Evolutionary conservation across 2,888 invertebrate species (phyloP).

Genomic region (Plebejus melissa): DNA sequence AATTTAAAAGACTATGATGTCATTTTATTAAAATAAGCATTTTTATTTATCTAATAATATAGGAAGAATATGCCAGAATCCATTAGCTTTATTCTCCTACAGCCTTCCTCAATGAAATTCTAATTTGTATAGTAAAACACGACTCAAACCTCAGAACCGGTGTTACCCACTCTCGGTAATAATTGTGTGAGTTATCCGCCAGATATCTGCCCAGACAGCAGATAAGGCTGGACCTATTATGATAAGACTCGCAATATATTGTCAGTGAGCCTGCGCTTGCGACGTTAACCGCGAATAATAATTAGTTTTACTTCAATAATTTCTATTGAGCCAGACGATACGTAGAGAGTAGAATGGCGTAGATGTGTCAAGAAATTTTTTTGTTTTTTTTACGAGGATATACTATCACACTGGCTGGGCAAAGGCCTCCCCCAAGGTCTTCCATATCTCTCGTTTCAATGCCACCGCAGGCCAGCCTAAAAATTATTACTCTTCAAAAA

Average conservation of each 20-base stretch:
- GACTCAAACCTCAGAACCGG: constrained; percentile 40
- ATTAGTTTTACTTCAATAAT: constrained; percentile 25
- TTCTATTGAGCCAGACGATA: constrained; percentile 9
- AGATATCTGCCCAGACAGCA: constrained; percentile 19
- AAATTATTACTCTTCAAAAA: no score
- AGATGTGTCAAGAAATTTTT: not conserved
- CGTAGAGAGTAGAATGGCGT: not conserved
- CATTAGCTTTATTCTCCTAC: not conserved
- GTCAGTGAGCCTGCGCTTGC: constrained; percentile 24
- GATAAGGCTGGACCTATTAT: constrained; percentile 26
- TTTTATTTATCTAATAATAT: no score
- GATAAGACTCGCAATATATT: constrained; percentile 26
- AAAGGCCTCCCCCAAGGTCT: no score
- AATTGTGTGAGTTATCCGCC: constrained; percentile 41
- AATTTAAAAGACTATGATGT: no score
- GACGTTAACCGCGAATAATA: constrained; percentile 21
- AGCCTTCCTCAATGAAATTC: not conserved
- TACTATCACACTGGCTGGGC: no score
- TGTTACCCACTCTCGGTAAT: constrained; percentile 45
- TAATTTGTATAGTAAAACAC: not conserved
- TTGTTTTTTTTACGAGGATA: no score
- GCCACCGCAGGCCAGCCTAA: no score
- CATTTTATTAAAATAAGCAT: no score
- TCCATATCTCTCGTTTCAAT: no score
- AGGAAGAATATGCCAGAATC: not conserved